These are phyloP conservation scores for Merodon equestris DNA, from an alignment of 2,888 invertebrate genomes.

Conservation along the genomic window DNA sequence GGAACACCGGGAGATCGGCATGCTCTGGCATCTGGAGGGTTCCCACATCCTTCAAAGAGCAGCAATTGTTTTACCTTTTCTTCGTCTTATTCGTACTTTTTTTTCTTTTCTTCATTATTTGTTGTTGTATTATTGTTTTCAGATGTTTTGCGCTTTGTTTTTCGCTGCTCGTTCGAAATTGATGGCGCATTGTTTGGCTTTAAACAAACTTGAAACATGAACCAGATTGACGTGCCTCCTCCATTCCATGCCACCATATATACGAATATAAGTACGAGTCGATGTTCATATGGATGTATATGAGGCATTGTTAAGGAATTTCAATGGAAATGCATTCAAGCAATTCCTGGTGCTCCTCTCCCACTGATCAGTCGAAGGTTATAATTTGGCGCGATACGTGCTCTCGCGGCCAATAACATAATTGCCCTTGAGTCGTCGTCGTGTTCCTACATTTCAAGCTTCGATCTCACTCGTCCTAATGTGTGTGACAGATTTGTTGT, in stretches of 20 bases:
- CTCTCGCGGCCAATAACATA: slow-evolving; percentile 58
- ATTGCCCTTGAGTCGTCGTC: slow-evolving; percentile 42
- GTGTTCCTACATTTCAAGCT: slow-evolving; percentile 16
- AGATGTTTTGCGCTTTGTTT: slow-evolving; percentile 40
- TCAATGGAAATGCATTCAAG: slow-evolving; percentile 56
- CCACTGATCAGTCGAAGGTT: slow-evolving; percentile 52
- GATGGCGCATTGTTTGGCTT: slow-evolving; percentile 64
- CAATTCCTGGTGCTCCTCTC: slow-evolving; percentile 21
- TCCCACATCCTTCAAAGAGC: slow-evolving; percentile 68
- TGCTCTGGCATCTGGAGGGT: slow-evolving; percentile 60
- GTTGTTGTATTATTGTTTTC: slow-evolving; percentile 1
- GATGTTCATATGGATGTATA: slow-evolving; percentile 2
- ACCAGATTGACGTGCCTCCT: slow-evolving; percentile 65
- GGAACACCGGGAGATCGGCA: slow-evolving; percentile 61
- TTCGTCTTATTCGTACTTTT: slow-evolving; percentile 13
- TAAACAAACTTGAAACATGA: slow-evolving; percentile 67
- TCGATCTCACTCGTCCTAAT: no score
- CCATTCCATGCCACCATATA: slow-evolving; percentile 25
- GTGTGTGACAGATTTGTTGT: slow-evolving; percentile 13
- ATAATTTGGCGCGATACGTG: slow-evolving; percentile 64
- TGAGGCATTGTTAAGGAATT: no score
- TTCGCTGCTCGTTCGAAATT: slow-evolving; percentile 50
- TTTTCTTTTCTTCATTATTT: background rate
- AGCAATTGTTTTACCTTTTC: slow-evolving; percentile 54
- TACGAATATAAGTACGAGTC: no score